Conservation (phyloP, 2,113 vertebrate genomes). For the Pterocles gutturalis region DNA sequence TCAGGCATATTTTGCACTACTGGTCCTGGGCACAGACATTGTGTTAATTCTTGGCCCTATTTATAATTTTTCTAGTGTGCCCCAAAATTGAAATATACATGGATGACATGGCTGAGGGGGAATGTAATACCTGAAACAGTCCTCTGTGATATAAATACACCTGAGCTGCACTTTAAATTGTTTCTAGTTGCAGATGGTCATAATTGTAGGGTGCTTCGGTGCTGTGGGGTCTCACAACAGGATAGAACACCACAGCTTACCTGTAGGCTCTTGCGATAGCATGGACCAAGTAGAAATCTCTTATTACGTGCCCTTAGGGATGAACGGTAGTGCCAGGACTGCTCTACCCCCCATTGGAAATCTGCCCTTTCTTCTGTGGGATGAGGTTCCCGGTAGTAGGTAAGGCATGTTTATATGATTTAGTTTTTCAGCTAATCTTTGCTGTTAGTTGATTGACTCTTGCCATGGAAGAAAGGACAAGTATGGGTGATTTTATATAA, state of each 20-base stretch:
- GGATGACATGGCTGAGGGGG: neutral
- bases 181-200: neutral
- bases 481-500: neutral
- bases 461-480: neutral
- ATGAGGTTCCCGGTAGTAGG: neutral
- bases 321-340: neutral
- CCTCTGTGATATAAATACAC: neutral
- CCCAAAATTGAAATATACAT: neutral
- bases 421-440: neutral
- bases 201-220: accelerated
- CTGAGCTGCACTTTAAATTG: neutral
- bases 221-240: neutral
- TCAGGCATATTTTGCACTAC: neutral
- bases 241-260: neutral
- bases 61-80: neutral
- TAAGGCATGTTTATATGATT: neutral
- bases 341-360: neutral
- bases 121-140: neutral
- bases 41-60: neutral
- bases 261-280: neutral
- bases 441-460: neutral
- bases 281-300: neutral
- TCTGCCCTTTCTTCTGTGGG: neutral
- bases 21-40: neutral
- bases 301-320: neutral